These are phyloP conservation scores for Trididemnum nubilum DNA, from an alignment of 23 tunicate genomes.

Conservation along the genomic window DNA sequence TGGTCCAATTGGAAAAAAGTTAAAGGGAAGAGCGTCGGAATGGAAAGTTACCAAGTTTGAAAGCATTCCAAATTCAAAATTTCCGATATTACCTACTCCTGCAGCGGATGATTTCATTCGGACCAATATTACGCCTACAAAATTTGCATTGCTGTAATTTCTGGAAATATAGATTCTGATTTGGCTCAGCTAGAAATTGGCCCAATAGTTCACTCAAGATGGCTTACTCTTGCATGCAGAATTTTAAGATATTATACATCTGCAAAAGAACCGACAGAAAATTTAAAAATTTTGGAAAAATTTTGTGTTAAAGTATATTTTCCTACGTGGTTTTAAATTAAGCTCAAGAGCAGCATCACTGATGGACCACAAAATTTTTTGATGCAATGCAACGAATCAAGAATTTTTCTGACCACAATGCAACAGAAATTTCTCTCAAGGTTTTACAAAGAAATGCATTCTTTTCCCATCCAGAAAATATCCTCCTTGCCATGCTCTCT, in stretches of 20 bases:
- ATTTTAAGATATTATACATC: no score
- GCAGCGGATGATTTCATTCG: constrained; percentile 18
- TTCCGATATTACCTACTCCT: not conserved
- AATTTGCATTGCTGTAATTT: constrained; percentile 5
- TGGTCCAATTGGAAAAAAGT: constrained; percentile 27
- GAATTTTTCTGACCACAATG: no score
- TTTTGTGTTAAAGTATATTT: no score
- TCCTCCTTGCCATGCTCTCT: no score
- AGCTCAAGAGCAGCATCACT: not conserved
- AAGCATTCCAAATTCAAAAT: constrained; percentile 10
- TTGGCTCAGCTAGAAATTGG: no score
- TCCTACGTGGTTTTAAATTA: not conserved
- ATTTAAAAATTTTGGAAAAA: not conserved
- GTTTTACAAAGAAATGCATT: not conserved
- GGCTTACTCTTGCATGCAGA: no score
- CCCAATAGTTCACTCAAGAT: no score
- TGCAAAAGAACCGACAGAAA: not conserved
- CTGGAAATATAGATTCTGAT: not conserved
- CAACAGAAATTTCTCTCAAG: not conserved
- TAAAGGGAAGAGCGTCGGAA: not conserved
- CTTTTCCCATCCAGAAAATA: no score
- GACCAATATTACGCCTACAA: constrained; percentile 40
- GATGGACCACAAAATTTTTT: not conserved
- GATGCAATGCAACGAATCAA: no score
- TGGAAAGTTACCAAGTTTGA: constrained; percentile 14